Percentiles rank a stretch among this genome's conserved stretches.
These are phyloP conservation scores for Battus philenor DNA, from an alignment of 1,140 invertebrate species.

Conservation along the genomic window DNA sequence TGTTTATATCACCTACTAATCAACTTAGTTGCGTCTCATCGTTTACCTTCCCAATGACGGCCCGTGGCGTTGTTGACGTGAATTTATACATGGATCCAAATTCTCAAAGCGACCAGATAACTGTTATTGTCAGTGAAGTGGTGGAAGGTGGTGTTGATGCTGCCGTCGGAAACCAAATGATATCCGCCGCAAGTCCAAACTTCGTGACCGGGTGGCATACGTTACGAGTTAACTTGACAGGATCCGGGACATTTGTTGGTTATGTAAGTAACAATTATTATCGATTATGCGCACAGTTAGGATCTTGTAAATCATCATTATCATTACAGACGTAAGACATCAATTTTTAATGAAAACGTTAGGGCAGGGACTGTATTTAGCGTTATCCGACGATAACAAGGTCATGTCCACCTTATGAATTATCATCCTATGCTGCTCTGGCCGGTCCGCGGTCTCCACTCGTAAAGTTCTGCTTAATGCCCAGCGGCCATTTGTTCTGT, in stretches of 20 bases:
- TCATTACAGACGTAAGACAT: neutral
- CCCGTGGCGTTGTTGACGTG: conserved; percentile 24
- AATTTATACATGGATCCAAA: conserved; percentile 24
- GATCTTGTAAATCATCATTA: neutral
- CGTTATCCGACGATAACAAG: neutral
- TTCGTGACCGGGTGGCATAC: conserved; percentile 23
- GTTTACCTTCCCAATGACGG: conserved; percentile 21
- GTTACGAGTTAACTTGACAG: conserved; percentile 14
- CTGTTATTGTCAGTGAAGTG: conserved; percentile 23
- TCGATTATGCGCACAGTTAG: neutral
- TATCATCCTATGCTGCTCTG: too few relatives aligned
- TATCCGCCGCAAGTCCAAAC: conserved; percentile 11
- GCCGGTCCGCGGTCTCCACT: too few relatives aligned
- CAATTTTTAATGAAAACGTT: neutral
- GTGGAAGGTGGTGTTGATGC: conserved; percentile 17
- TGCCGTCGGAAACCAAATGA: conserved; percentile 16
- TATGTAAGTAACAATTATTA: conserved; percentile 27
- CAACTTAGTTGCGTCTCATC: conserved; percentile 28
- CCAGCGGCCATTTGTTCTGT: too few relatives aligned
- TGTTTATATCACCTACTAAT: conserved; percentile 22
- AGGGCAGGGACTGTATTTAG: neutral
- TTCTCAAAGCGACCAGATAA: conserved; percentile 19
- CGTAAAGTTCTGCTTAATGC: too few relatives aligned
- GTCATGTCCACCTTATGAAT: neutral
- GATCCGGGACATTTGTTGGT: conserved; percentile 20